Percentiles rank a stretch among this genome's conserved stretches.
Conservation (phyloP, 2,113 vertebrate genomes). For the Grus americana region DNA sequence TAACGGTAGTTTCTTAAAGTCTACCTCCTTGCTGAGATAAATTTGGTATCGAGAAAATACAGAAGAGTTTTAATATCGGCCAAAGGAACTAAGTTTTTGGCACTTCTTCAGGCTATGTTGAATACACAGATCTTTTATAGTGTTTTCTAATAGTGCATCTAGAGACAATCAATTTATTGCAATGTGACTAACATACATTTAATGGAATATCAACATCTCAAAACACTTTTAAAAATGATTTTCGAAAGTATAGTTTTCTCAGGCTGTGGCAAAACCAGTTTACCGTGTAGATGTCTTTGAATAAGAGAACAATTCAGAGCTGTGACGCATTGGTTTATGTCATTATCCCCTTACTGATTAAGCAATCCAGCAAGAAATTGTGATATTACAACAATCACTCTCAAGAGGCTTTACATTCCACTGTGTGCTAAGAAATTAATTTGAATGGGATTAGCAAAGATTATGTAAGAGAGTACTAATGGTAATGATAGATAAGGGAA, state of each 20-base stretch:
- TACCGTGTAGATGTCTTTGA: neutral
- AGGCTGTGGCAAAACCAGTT: neutral
- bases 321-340: neutral
- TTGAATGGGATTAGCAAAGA: neutral
- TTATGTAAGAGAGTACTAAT: neutral
- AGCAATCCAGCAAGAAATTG: neutral
- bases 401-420: neutral
- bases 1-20: neutral
- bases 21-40: neutral
- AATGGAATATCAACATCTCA: neutral
- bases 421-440: neutral
- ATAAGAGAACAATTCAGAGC: neutral
- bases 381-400: neutral
- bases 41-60: neutral
- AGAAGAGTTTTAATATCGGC: neutral
- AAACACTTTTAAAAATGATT: neutral
- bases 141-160: neutral
- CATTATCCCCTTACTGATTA: rapidly evolving
- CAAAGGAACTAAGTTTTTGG: neutral
- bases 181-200: neutral
- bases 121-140: neutral
- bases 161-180: neutral
- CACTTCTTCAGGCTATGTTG: neutral
- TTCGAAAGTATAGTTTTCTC: neutral
- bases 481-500: neutral